phyloP scores from a whole-genome alignment of 2,113 vertebrate genomes.

The Phocoena sinus region DNA sequence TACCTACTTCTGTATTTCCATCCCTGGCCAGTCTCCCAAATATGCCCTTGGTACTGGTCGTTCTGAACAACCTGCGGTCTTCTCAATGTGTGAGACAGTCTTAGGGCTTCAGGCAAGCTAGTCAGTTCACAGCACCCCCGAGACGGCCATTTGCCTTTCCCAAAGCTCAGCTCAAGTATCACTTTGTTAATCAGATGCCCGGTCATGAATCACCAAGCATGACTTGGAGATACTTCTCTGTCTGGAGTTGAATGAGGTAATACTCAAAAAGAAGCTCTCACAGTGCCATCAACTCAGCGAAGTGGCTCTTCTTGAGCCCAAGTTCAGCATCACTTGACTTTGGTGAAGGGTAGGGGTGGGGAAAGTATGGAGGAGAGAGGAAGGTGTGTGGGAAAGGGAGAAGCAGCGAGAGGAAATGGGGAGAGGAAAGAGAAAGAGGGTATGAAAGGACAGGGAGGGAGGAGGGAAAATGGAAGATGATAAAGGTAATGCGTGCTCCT shows the following conservation, averaged over 20 bases:
- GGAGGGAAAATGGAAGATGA: not conserved
- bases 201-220: not conserved
- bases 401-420: not conserved
- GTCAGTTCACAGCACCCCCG: not conserved
- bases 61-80: not conserved
- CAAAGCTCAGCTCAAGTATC: not conserved
- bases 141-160: not conserved
- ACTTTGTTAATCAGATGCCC: not conserved
- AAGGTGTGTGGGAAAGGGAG: rapidly evolving
- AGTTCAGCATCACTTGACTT: not conserved
- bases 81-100: not conserved
- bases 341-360: rapidly evolving
- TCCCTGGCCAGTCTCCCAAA: not conserved
- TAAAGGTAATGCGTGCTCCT: not conserved
- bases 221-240: not conserved
- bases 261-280: not conserved
- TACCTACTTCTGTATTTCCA: not conserved
- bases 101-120: not conserved
- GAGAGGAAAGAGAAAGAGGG: not conserved
- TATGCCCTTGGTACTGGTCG: not conserved
- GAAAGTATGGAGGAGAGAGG: not conserved
- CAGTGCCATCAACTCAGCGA: not conserved
- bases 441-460: not conserved
- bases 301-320: not conserved
- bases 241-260: not conserved